Evolutionary conservation across 1,140 invertebrate species (phyloP).

Genomic region (Coelopa frigida): DNA sequence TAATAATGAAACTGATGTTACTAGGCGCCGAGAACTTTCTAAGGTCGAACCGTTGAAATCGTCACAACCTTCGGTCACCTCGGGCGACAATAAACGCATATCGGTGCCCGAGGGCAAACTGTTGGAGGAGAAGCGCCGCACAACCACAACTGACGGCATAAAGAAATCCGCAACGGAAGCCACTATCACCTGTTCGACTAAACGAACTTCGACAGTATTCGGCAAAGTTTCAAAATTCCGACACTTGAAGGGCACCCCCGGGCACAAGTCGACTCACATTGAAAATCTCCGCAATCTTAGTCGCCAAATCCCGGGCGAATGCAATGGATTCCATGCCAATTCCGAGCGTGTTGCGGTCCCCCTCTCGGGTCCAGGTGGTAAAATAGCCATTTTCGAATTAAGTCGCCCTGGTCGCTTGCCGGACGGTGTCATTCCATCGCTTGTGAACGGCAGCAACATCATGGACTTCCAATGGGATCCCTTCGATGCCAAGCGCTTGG

Average conservation of each 20-base stretch:
- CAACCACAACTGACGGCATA: slow-evolving; percentile 12
- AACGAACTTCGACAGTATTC: slow-evolving; percentile 79
- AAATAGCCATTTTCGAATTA: slow-evolving; percentile 80
- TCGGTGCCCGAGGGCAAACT: slow-evolving; percentile 40
- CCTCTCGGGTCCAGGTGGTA: slow-evolving; percentile 78
- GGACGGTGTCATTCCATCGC: slow-evolving; percentile 69
- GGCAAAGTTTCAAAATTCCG: slow-evolving; percentile 88
- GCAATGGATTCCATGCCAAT: slow-evolving; percentile 89
- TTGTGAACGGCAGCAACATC: slow-evolving; percentile 79
- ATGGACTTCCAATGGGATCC: slow-evolving; percentile 94
- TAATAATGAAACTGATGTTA: neutral
- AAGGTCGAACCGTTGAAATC: slow-evolving; percentile 34
- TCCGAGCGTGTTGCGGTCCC: slow-evolving; percentile 77
- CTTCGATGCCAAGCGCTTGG: slow-evolving; percentile 69
- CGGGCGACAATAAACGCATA: slow-evolving; percentile 30
- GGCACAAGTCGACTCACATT: slow-evolving; percentile 84
- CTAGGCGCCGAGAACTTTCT: slow-evolving; percentile 35
- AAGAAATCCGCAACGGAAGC: slow-evolving; percentile 50
- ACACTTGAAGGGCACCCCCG: slow-evolving; percentile 82
- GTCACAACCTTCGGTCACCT: slow-evolving; percentile 20
- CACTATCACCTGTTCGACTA: slow-evolving; percentile 52
- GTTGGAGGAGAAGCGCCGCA: slow-evolving; percentile 31
- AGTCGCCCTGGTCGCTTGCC: slow-evolving; percentile 68
- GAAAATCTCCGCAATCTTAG: slow-evolving; percentile 88
- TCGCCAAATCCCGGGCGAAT: slow-evolving; percentile 85